These are phyloP conservation scores for Sebastes aleutianus DNA, from an alignment of 2,797 vertebrate genomes.

Conservation along the genomic window DNA sequence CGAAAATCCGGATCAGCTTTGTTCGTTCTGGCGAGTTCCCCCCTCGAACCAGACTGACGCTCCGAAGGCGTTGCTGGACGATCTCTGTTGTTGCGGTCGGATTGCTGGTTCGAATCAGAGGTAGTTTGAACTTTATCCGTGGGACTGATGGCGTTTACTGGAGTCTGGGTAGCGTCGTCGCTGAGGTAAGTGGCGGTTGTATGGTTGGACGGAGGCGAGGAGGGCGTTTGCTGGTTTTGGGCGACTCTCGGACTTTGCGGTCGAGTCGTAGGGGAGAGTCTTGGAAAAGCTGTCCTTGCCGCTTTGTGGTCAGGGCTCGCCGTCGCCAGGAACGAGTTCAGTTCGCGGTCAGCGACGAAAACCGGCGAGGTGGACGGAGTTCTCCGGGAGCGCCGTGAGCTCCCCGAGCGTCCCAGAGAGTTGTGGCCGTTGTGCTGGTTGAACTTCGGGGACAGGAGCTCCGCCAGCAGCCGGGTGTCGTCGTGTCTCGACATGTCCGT, in stretches of 20 bases:
- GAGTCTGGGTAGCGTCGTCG: neutral
- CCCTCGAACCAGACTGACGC: neutral
- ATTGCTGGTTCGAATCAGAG: conserved; percentile 40
- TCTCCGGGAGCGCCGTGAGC: conserved; percentile 81
- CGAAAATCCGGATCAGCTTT: neutral
- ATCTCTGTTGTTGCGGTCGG: conserved; percentile 15
- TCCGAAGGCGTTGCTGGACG: neutral
- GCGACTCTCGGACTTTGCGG: neutral
- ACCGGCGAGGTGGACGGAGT: conserved; percentile 33
- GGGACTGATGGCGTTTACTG: neutral
- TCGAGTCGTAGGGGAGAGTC: neutral
- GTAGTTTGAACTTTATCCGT: conserved; percentile 13
- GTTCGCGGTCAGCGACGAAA: conserved; percentile 78
- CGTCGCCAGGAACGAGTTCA: conserved; percentile 80
- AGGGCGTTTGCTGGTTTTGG: conserved; percentile 8
- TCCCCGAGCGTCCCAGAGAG: conserved; percentile 78
- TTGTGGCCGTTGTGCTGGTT: conserved; percentile 59
- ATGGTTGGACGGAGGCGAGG: neutral
- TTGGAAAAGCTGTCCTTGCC: neutral
- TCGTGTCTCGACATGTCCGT: conserved; percentile 82
- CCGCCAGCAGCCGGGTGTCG: conserved; percentile 74
- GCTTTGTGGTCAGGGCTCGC: conserved; percentile 47
- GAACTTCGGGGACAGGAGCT: conserved; percentile 77
- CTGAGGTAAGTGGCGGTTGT: conserved; percentile 40
- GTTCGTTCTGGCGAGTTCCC: accelerated